Percentiles rank a stretch among this genome's conserved stretches.
phyloP scores from a whole-genome alignment of 2,113 vertebrate genomes.

The Pituophis catenifer region DNA sequence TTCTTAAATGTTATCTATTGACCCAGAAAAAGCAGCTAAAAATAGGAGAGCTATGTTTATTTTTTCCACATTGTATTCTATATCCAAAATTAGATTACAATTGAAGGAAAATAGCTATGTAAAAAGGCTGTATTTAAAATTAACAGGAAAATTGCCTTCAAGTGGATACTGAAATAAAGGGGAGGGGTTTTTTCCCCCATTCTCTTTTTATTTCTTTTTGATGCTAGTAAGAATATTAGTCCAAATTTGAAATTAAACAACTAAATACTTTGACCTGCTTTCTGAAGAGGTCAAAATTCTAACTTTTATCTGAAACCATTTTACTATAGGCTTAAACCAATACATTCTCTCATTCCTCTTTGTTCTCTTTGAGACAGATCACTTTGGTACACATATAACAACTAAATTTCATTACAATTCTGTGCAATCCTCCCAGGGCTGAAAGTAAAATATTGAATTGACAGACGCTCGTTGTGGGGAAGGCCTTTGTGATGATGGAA shows the following conservation, averaged over 20 bases:
- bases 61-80: neutral
- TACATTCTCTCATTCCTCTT: slow-evolving; percentile 47
- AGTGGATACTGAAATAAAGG: neutral
- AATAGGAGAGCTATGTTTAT: neutral
- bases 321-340: slow-evolving; percentile 44
- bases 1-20: neutral
- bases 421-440: slow-evolving; percentile 54
- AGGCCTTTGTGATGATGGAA: slow-evolving; percentile 67
- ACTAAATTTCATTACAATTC: slow-evolving; percentile 68
- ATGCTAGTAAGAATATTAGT: slow-evolving; percentile 28
- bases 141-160: neutral
- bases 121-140: neutral
- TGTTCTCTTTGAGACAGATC: slow-evolving; percentile 58
- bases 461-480: slow-evolving; percentile 61
- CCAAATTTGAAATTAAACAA: slow-evolving; percentile 37
- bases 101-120: neutral
- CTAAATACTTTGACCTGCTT: neutral
- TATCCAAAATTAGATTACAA: neutral
- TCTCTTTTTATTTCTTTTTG: slow-evolving; percentile 9
- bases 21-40: neutral
- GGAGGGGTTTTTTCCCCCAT: neutral
- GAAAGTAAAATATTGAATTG: slow-evolving; percentile 69
- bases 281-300: slow-evolving; percentile 43
- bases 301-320: slow-evolving; percentile 41
- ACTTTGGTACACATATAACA: slow-evolving; percentile 62